Base-by-base conservation (phyloP, 2,888 invertebrate genomes). In the Timema cristinae region DNA sequence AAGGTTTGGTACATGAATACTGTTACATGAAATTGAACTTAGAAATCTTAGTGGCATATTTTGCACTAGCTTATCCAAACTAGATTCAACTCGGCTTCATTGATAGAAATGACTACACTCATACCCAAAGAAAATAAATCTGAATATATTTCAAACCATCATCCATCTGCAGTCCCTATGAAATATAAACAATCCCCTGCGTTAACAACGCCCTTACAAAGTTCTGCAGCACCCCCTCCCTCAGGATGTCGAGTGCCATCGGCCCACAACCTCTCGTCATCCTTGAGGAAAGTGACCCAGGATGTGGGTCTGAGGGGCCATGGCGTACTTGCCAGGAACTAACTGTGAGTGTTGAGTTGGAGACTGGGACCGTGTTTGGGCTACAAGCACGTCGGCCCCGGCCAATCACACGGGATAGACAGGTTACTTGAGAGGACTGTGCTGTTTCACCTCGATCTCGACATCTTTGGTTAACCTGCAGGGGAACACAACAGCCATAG, bases 251-350 rank as follows among this genome's bases (percentile, higher is more conserved):
- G 15, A 94, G 83, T 7, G 95, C n/a, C 91, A 79, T 97, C 93
- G 0, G 95, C n/a, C 92, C n/a, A 95, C 87, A 67, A 94, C 84
- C 80, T 95, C 91, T 6, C 89, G 77, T 90, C 88, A 2, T 88
- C 85, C 59, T 87, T 85, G 68, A 97, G 88, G 75, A 89, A 92
- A 79, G 91, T 94, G 4, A 94, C 91, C n/a, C 70, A 94, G 84
- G 66, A 97, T 84, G 77, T 91, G 90, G 49, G 93, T 91, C 72
- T 89, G 88, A 0, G 97, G 97, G 4, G 93, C 89, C 93, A 95
- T 93, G n/a, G 88, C 88, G 75, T 89, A 88, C 0, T 88, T 11
- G 93, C 91, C 54, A 88, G 84, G 78, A 97, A 90, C 69, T 89
- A 91, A 69, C n/a, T 69, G 52, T 71, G 69, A 10, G 71, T 0